Conservation (phyloP, 2,888 invertebrate species). For the Ariolimax columbianus region DNA sequence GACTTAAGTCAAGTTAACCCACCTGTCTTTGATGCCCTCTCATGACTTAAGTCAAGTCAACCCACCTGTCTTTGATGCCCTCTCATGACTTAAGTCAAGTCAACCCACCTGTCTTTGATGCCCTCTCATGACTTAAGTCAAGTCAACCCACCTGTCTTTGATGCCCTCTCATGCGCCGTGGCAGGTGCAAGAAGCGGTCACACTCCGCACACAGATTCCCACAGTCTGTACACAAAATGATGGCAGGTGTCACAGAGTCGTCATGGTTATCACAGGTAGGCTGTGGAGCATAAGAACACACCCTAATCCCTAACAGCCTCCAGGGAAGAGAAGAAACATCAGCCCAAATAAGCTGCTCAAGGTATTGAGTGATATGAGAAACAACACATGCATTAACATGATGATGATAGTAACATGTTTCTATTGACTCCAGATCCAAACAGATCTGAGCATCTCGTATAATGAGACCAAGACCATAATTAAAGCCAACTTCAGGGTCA, state of each 20-base stretch:
- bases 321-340: too few relatives aligned
- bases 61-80: conserved; percentile 87
- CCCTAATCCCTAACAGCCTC: too few relatives aligned
- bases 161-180: conserved; percentile 90
- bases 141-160: conserved; percentile 83
- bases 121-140: conserved; percentile 70
- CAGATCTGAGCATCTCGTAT: too few relatives aligned
- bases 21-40: conserved; percentile 89
- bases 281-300: conserved; percentile 79
- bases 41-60: conserved; percentile 89
- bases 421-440: too few relatives aligned
- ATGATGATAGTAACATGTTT: too few relatives aligned
- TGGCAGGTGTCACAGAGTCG: conserved; percentile 93
- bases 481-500: too few relatives aligned
- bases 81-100: background rate
- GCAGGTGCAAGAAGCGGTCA: conserved; percentile 95
- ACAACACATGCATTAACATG: too few relatives aligned
- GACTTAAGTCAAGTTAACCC: conserved; percentile 87
- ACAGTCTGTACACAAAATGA: conserved; percentile 93
- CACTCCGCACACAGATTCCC: conserved; percentile 97
- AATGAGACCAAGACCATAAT: too few relatives aligned
- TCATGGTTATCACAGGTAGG: conserved; percentile 97
- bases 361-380: too few relatives aligned
- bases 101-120: conserved; percentile 86
- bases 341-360: too few relatives aligned